Evolutionary conservation across 2,888 invertebrate genomes (phyloP).

Genomic region (Chrysotoxum bicinctum): DNA sequence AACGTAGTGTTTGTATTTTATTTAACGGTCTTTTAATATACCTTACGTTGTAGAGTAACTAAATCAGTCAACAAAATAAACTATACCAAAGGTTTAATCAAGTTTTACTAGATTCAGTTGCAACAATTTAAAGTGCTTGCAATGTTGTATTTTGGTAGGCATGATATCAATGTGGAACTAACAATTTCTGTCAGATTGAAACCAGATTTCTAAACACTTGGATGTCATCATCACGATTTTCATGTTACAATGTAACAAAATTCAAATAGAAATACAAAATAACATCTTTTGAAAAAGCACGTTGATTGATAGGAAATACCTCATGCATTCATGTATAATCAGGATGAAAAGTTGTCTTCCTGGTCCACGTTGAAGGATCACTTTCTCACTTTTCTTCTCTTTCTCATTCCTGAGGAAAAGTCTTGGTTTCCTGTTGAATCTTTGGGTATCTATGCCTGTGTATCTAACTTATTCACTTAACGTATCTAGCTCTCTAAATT

Average conservation of each 20-base stretch:
- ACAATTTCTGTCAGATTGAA: not conserved
- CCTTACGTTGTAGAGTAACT: constrained; percentile 2
- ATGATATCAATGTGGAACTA: not conserved
- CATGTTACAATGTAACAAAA: not conserved
- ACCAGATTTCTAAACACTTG: not conserved
- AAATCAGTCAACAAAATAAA: constrained; percentile 12
- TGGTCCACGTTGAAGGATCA: constrained; percentile 31
- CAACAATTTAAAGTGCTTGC: not conserved
- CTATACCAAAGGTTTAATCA: constrained; percentile 8
- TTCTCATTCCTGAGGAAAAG: constrained; percentile 23
- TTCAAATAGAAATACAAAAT: not conserved
- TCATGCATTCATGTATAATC: not conserved
- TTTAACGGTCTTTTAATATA: not conserved
- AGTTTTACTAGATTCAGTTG: constrained; percentile 2
- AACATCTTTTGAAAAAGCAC: not conserved
- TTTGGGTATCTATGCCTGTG: not conserved
- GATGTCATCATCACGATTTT: not conserved
- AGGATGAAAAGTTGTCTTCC: not conserved
- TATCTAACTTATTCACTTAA: constrained; percentile 34
- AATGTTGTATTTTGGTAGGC: not conserved
- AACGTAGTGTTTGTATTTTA: not conserved
- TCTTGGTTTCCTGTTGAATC: constrained; percentile 27
- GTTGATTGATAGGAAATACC: not conserved
- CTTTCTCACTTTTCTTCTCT: constrained; percentile 10
- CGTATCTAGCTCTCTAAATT: constrained; percentile 49